phyloP scores from a whole-genome alignment of 2,888 invertebrate genomes.

The Linyphia triangularis region DNA sequence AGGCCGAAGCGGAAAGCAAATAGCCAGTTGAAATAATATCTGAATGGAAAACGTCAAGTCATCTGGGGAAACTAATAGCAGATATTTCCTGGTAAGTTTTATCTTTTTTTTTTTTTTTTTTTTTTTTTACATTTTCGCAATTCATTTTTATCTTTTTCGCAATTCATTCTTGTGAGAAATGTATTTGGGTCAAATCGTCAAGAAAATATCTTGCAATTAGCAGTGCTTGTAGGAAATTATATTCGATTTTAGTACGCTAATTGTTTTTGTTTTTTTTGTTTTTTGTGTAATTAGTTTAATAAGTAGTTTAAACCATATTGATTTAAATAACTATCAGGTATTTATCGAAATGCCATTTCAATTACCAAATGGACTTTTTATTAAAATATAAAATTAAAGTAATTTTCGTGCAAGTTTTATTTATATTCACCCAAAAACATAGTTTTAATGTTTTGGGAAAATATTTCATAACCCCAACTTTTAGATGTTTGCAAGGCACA shows the following conservation, averaged over 20 bases:
- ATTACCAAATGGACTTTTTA: no score
- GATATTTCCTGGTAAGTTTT: slow-evolving; percentile 66
- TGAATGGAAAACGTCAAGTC: slow-evolving; percentile 69
- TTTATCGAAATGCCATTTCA: no score
- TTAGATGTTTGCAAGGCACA: no score
- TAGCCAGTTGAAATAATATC: slow-evolving; percentile 2
- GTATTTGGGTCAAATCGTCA: slow-evolving; percentile 27
- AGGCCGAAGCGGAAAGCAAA: slow-evolving; percentile 36
- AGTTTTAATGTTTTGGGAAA: no score
- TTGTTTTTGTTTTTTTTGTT: no score
- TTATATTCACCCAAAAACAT: no score
- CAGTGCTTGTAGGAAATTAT: neutral
- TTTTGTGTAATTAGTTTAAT: no score
- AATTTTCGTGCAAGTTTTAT: no score
- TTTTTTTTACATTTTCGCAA: slow-evolving; percentile 15
- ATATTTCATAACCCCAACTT: no score
- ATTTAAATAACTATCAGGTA: no score
- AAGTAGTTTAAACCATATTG: no score
- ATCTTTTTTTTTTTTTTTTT: neutral
- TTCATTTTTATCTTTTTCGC: neutral
- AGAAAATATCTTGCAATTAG: neutral
- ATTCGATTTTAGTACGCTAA: neutral
- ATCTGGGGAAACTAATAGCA: slow-evolving; percentile 34
- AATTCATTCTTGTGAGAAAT: neutral
- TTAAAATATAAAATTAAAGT: no score